Conservation (phyloP, 2,797 vertebrate genomes). For the Rhinoraja longicauda region DNA sequence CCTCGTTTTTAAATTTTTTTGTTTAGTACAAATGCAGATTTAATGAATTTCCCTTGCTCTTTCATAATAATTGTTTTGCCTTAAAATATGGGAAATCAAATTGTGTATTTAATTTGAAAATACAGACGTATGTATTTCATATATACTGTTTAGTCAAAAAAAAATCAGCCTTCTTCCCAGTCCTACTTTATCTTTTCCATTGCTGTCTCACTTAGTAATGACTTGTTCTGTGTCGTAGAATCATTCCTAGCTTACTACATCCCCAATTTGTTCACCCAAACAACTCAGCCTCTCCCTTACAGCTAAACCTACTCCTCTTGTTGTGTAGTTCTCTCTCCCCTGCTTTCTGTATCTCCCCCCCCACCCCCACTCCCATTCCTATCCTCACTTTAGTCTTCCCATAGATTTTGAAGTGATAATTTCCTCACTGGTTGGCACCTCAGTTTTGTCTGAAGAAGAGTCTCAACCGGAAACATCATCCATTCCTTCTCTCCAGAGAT, state of each 20-base stretch:
- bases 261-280: not conserved
- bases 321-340: not conserved
- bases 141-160: not conserved
- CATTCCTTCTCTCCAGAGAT: too few species aligned
- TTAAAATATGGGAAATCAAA: not conserved
- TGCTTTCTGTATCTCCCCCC: not conserved
- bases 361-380: not conserved
- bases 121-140: not conserved
- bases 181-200: not conserved
- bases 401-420: not conserved
- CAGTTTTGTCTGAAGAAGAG: not conserved
- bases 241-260: not conserved
- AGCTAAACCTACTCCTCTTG: not conserved
- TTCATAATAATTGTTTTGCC: not conserved
- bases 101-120: not conserved
- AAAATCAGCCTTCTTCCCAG: not conserved
- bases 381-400: not conserved
- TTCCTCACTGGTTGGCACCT: not conserved
- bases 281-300: not conserved
- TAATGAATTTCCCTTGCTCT: not conserved
- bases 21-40: not conserved
- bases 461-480: too few species aligned
- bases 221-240: not conserved
- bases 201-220: not conserved
- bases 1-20: not conserved